Conservation (phyloP, 2,888 invertebrate genomes). For the Horisme vitalbata region DNA sequence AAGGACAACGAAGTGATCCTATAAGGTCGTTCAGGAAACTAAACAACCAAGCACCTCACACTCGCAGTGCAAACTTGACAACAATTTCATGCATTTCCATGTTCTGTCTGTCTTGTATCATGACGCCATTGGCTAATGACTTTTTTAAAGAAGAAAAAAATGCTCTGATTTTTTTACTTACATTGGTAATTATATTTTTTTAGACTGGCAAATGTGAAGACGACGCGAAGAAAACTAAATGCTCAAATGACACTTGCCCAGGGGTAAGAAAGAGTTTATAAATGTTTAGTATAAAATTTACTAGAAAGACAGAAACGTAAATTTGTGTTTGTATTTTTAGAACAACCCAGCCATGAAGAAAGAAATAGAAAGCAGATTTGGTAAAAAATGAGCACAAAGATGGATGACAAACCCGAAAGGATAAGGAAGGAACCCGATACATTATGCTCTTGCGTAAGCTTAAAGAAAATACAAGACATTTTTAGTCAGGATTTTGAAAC, state of each 20-base stretch:
- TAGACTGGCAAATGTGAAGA: conserved; percentile 37
- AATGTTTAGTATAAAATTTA: neutral
- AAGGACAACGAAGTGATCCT: too few species aligned
- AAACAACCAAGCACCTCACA: too few species aligned
- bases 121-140: too few species aligned
- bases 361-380: conserved; percentile 46
- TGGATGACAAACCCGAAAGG: neutral
- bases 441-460: conserved; percentile 3
- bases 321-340: conserved; percentile 38
- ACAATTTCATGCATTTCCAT: too few species aligned
- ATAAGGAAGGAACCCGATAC: conserved; percentile 11
- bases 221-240: conserved; percentile 37
- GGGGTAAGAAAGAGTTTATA: conserved; percentile 43
- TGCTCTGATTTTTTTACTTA: too few species aligned
- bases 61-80: too few species aligned
- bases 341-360: conserved; percentile 44
- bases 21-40: too few species aligned
- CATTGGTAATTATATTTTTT: too few species aligned
- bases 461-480: neutral
- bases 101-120: too few species aligned
- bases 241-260: conserved; percentile 45
- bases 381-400: conserved; percentile 25
- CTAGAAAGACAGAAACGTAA: neutral
- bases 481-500: neutral
- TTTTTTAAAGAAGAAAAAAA: too few species aligned